phyloP scores from a whole-genome alignment of 2,113 vertebrate species.

The Todiramphus saurophagus region DNA sequence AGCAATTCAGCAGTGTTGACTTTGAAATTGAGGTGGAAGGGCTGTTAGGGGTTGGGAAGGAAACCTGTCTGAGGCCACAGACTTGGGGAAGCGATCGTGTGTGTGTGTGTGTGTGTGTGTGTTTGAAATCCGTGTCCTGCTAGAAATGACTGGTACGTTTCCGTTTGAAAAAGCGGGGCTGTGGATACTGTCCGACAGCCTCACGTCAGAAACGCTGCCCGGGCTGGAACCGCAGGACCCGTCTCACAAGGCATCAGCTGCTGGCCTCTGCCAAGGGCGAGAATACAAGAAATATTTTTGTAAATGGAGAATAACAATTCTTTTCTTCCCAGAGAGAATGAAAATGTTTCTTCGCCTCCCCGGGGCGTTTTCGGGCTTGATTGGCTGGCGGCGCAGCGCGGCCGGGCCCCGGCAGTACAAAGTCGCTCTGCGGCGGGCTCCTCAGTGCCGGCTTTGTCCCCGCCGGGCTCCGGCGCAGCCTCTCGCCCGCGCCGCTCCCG shows the following conservation, averaged over 20 bases:
- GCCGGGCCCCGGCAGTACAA: constrained; percentile 15
- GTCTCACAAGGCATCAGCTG: background rate
- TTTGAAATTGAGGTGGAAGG: background rate
- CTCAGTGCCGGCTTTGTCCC: constrained; percentile 34
- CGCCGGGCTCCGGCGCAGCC: background rate
- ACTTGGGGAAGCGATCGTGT: fast-evolving
- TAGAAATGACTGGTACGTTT: fast-evolving
- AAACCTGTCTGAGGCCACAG: fast-evolving
- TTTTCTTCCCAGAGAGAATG: constrained; percentile 32
- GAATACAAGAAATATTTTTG: constrained; percentile 44
- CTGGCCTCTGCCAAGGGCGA: background rate
- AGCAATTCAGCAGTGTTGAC: background rate
- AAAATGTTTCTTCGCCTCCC: constrained; percentile 2
- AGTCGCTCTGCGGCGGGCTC: constrained; percentile 19
- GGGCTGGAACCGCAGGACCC: background rate
- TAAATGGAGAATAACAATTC: constrained; percentile 25
- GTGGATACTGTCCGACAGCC: fast-evolving
- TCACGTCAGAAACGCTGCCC: fast-evolving
- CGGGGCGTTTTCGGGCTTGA: background rate
- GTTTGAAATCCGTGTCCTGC: fast-evolving
- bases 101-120: background rate
- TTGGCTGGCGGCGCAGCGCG: constrained; percentile 20
- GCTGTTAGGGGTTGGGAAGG: background rate
- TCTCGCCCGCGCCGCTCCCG: background rate
- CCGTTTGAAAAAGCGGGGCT: no score